Conservation (phyloP, 2,888 invertebrate species). For the Heliconius aoede region DNA sequence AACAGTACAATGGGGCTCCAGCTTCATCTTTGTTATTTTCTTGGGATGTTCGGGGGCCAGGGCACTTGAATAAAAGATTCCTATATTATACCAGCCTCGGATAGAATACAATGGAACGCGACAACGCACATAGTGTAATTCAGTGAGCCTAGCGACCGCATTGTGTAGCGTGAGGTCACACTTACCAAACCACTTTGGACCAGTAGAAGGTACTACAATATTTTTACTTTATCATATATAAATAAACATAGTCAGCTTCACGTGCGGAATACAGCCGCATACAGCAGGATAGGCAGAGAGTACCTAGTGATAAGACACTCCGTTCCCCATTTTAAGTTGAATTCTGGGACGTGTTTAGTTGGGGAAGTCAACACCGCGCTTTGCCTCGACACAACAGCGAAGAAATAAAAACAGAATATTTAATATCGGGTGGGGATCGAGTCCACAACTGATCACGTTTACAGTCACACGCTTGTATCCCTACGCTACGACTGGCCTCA, state of each 20-base stretch:
- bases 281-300: not conserved
- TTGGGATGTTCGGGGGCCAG: conserved; percentile 72
- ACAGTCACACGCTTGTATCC: too few species aligned
- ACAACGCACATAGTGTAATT: conserved; percentile 75
- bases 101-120: conserved; percentile 71
- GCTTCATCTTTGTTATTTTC: conserved; percentile 78
- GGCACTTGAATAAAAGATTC: conserved; percentile 82
- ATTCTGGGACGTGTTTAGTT: not conserved
- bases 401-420: not conserved
- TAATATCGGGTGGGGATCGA: too few species aligned
- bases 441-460: too few species aligned
- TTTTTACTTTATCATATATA: conserved; percentile 13
- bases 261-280: too few species aligned
- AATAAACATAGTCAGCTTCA: not conserved
- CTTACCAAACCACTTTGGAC: conserved; percentile 40
- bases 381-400: not conserved
- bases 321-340: not conserved
- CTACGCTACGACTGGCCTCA: not conserved
- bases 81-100: conserved; percentile 73
- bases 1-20: conserved; percentile 74
- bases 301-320: not conserved
- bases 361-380: not conserved
- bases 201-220: conserved; percentile 20
- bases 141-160: conserved; percentile 69
- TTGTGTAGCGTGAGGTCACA: conserved; percentile 60